Conservation (phyloP, 2,888 invertebrate species). For the Platycnemis pennipes region DNA sequence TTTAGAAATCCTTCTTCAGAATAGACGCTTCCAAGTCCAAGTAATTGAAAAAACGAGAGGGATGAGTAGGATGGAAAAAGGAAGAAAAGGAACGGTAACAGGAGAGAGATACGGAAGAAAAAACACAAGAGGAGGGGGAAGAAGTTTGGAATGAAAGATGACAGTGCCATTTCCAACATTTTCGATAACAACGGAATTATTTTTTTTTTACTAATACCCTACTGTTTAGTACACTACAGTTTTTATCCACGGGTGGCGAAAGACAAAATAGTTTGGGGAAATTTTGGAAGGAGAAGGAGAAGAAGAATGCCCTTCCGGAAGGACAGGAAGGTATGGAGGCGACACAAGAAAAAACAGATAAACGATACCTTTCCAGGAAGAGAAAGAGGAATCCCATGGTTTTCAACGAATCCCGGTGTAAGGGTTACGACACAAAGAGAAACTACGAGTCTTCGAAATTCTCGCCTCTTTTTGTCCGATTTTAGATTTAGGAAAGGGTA, state of each 20-base stretch:
- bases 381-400: not conserved
- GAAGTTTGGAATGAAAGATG: not conserved
- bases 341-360: not conserved
- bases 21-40: too few species aligned
- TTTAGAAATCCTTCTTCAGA: too few species aligned
- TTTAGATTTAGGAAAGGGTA: too few species aligned
- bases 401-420: too few species aligned
- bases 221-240: not conserved
- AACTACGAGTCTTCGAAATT: too few species aligned
- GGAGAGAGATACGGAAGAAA: not conserved
- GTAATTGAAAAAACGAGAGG: not conserved
- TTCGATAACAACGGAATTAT: not conserved
- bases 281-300: not conserved
- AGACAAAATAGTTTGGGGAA: not conserved
- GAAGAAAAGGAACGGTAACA: not conserved
- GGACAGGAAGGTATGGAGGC: not conserved
- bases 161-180: not conserved
- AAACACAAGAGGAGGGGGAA: not conserved
- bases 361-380: not conserved
- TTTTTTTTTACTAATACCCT: not conserved
- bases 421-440: too few species aligned
- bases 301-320: not conserved
- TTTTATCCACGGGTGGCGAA: not conserved
- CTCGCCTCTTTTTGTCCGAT: too few species aligned
- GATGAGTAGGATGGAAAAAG: not conserved